Evolutionary conservation across 2,888 invertebrate species (phyloP), one percentile per base, ranked within the genome.

Genomic region (Neoitamus cyanurus): DNA sequence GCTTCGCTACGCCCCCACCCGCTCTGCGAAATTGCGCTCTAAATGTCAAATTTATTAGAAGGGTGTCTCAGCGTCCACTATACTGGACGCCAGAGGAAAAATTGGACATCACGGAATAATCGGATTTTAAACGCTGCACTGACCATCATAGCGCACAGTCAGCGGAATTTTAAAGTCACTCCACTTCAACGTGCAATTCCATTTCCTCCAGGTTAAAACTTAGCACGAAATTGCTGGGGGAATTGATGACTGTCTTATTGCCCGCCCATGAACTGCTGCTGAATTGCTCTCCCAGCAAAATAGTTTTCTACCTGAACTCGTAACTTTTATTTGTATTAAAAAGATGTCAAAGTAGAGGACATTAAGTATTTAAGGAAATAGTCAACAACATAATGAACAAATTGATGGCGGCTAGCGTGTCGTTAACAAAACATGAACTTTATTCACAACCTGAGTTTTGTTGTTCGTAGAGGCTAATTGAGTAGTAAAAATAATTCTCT

Each of bases 11-110:
- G 0, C 20, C 58, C 58, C 58, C 25, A 20, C 15, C 58, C 20
- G 15, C 58, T 15, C 20, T 15, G 58, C 20, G 58, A 58, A 58
- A 58, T 58, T 58, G 25, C 58, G 58, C 58, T 58, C 58, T 58
- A 25, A 58, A 58, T 58, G 58, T 58, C 58, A 58, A 58, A 58
- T 58, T 58, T 58, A 58, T 58, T 58, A 58, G 58, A 58, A 58
- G 58, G 20, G 58, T 58, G 58, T 58, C 58, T 58, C 58, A 58
- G 25, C 25, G 25, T 58, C 9, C n/a, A 42, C 42, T 42, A n/a
- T 3, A 58, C 25, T 1, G 20, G 25, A 48, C 20, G 48, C 48
- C 20, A 9, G 25, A 58, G 25, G 20, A 58, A 58, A 58, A 58
- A 58, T 2, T 58, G 58, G 20, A 58, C 58, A 58, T 25, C 58